A percentile compares a stretch with the other conserved stretches of the same genome.
Conservation (phyloP, 1,140 invertebrate genomes). For the Pomacea maculata region DNA sequence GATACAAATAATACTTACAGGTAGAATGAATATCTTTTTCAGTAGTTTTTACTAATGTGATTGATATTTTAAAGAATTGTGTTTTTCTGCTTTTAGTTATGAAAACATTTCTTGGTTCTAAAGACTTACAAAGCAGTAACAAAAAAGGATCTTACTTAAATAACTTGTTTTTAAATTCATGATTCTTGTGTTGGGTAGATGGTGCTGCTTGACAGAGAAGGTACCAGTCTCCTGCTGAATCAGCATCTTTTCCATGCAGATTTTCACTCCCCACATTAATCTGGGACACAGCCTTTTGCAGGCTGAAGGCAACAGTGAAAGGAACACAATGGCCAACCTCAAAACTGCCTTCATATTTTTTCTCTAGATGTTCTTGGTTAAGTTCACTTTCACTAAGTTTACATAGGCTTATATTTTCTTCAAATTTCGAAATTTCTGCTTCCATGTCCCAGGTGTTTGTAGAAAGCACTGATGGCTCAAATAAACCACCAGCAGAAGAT, state of each 20-base stretch:
- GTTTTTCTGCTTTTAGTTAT: too few species aligned
- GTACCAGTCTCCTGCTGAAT: not conserved
- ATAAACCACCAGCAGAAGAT: too few species aligned
- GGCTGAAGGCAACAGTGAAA: not conserved
- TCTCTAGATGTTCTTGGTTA: not conserved
- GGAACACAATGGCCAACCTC: not conserved
- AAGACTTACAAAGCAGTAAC: too few species aligned
- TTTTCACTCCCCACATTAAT: not conserved
- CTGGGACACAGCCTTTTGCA: not conserved
- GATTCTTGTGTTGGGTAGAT: not conserved
- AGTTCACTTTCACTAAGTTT: not conserved
- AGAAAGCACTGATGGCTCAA: too few species aligned
- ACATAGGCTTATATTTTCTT: not conserved
- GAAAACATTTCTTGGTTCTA: too few species aligned
- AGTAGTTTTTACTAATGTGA: too few species aligned
- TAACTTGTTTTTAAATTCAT: not conserved
- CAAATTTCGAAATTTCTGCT: not conserved
- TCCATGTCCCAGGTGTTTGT: not conserved
- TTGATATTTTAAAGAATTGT: too few species aligned
- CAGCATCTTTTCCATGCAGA: not conserved
- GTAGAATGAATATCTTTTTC: too few species aligned
- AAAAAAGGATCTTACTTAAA: not conserved
- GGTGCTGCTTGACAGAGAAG: not conserved
- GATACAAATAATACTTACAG: too few species aligned
- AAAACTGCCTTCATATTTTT: not conserved